Conservation (phyloP, 2,888 invertebrate genomes). For the Mellilla xanthometata region DNA sequence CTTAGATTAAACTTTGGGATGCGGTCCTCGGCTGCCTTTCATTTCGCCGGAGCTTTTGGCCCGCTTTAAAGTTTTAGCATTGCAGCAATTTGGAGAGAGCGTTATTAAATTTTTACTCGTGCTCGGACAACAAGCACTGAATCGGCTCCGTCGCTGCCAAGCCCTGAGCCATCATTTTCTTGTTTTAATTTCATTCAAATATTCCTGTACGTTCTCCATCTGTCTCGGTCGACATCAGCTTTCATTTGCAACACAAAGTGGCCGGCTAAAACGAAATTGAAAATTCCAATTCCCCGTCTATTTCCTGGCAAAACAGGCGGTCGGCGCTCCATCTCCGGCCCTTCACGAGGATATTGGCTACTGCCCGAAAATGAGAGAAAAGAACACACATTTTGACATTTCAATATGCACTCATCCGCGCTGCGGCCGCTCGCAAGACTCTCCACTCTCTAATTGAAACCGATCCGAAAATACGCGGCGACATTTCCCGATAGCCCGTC, state of each 20-base stretch:
- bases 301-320: slow-evolving; percentile 73
- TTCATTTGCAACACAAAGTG: slow-evolving; percentile 57
- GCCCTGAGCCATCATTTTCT: not conserved
- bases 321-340: slow-evolving; percentile 66
- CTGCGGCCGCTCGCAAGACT: slow-evolving; percentile 32
- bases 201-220: slow-evolving; percentile 12
- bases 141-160: not conserved
- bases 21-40: slow-evolving; percentile 37
- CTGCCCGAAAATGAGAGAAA: slow-evolving; percentile 76
- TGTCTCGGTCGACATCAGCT: slow-evolving; percentile 30
- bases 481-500: slow-evolving; percentile 50
- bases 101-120: not conserved
- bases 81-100: slow-evolving; percentile 13
- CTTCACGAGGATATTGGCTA: slow-evolving; percentile 76
- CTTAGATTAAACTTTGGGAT: slow-evolving; percentile 71
- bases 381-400: slow-evolving; percentile 77
- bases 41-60: slow-evolving; percentile 23
- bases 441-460: slow-evolving; percentile 23
- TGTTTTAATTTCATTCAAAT: not conserved
- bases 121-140: not conserved
- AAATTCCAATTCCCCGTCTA: slow-evolving; percentile 72
- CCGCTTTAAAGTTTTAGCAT: slow-evolving; percentile 27
- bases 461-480: slow-evolving; percentile 35
- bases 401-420: slow-evolving; percentile 78
- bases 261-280: slow-evolving; percentile 65